Base-by-base conservation (phyloP, 2,888 invertebrate genomes). In the Pegoplata infirma region DNA sequence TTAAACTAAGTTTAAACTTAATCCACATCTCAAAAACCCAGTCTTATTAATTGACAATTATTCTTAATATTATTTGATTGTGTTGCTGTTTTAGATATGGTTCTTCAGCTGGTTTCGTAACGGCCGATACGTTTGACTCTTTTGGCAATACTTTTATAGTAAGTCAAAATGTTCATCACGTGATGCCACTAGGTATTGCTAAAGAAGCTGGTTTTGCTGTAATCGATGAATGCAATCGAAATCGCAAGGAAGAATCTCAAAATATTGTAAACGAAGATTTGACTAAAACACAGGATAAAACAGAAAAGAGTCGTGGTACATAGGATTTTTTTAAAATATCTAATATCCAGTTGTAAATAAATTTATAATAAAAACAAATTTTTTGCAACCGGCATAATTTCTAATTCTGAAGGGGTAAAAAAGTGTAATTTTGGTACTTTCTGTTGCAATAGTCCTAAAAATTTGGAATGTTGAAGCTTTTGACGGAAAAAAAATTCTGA, bases 101-200 rank as follows among this genome's bases (percentile, higher is more conserved):
- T 0, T 87, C 90, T 10, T 91, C 93, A 14, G 94, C 93, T 23
- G 93, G 93, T 1, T 90, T 90, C 76, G 90, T 94, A 4, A 92
- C 94, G 0, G 91, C 91, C 51, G 92, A 93, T 84, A 92, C 94
- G 0, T 90, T 95, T 53, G 91, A 92, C 82, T 92, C 94, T 0
- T 91, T 93, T 5, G 95, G 94, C 8, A 94, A 95, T 88, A 91
- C 93, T 0, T 92, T 92, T 32, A 89, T 91, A 82, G 92, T 94
- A 1, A 92, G 92, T 23, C 91, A 92, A 82, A 94, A 94, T 88
- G 90, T 93, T 0, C 92, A 91, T 84, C 91, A 92, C 79, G 90
- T 95, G 5, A 94, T 93, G 3, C 92, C 94, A 6, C 94, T 93
- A 86, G 92, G 93, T 2, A 86, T 94, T 17, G 92, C 91, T 19